These are phyloP conservation scores for Palythoa caribaeorum DNA, from an alignment of 92 coral and sea anemone species.

Conservation along the genomic window DNA sequence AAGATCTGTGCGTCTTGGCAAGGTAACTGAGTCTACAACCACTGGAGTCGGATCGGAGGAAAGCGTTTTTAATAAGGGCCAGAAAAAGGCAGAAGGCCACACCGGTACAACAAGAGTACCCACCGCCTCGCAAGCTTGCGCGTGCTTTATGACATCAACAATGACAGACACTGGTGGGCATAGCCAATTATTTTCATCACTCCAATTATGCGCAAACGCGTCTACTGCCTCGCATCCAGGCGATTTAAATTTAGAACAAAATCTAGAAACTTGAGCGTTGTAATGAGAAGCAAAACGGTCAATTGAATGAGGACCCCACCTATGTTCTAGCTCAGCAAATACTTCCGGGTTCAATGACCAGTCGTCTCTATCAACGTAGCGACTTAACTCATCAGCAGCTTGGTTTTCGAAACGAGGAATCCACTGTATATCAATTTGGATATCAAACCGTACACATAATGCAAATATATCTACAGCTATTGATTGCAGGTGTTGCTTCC, in stretches of 20 bases:
- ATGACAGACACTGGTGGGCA: constrained; percentile 52
- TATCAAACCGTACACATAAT: constrained; percentile 20
- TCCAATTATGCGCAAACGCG: constrained; percentile 58
- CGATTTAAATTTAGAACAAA: constrained; percentile 58
- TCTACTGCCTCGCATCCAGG: constrained; percentile 66
- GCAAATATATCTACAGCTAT: constrained; percentile 30
- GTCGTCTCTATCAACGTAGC: constrained; percentile 55
- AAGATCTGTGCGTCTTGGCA: constrained; percentile 15
- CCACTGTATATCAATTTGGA: constrained; percentile 49
- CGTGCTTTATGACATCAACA: constrained; percentile 52
- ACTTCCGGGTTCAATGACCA: constrained; percentile 58
- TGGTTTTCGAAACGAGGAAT: not conserved
- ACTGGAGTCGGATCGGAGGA: constrained; percentile 22
- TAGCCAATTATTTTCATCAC: constrained; percentile 55
- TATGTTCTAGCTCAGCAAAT: constrained; percentile 32
- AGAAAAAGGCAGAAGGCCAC: constrained; percentile 55
- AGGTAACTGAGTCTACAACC: constrained; percentile 25
- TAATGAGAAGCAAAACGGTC: constrained; percentile 57
- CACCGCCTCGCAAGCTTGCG: constrained; percentile 42
- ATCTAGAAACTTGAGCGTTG: constrained; percentile 55
- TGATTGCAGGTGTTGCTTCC: constrained; percentile 20
- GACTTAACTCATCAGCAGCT: constrained; percentile 51
- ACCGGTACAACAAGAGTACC: constrained; percentile 48
- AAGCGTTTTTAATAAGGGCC: constrained; percentile 27
- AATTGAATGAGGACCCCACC: constrained; percentile 60